Conservation (phyloP, 2,888 invertebrate genomes). For the Rapana venosa region DNA sequence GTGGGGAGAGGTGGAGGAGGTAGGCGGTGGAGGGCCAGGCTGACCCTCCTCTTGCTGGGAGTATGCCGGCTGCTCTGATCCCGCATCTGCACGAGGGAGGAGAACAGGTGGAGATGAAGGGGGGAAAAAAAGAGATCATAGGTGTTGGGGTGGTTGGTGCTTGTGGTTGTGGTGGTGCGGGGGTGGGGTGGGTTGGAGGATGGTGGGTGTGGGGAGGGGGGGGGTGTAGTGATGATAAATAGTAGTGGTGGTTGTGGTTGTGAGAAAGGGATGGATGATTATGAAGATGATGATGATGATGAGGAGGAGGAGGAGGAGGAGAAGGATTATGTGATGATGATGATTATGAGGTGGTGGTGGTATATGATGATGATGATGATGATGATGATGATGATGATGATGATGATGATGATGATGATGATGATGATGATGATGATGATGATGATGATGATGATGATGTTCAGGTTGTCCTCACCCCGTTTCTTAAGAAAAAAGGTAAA, state of each 20-base stretch:
- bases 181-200: too few relatives aligned
- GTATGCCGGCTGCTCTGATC: slow-evolving; percentile 7
- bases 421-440: background rate
- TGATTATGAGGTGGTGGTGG: background rate
- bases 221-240: background rate
- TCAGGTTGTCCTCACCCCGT: too few relatives aligned
- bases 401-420: background rate
- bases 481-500: too few relatives aligned
- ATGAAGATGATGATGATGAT: background rate
- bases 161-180: background rate
- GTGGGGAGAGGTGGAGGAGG: background rate
- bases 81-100: background rate
- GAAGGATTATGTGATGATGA: too few relatives aligned
- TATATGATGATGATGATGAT: background rate
- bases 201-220: too few relatives aligned
- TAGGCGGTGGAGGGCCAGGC: background rate
- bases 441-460: background rate
- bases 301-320: too few relatives aligned
- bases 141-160: background rate
- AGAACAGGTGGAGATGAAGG: too few relatives aligned
- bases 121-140: background rate
- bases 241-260: background rate
- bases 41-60: background rate
- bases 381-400: background rate
- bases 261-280: background rate